Conservation (phyloP, 2,113 vertebrate genomes). For the Sakesphorus luctuosus region DNA sequence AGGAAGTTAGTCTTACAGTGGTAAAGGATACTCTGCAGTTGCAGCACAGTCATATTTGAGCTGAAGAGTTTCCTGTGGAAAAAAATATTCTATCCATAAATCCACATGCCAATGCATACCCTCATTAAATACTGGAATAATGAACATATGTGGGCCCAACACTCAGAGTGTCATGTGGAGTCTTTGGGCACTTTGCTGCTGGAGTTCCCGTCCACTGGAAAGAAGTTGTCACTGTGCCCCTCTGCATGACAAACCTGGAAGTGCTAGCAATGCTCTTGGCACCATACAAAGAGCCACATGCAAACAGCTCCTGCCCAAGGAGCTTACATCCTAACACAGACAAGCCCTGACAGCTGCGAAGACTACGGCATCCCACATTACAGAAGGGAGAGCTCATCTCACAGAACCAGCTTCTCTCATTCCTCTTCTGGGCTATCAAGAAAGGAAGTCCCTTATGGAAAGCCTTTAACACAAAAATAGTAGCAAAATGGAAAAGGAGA, state of each 20-base stretch:
- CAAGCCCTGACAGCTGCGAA: not conserved
- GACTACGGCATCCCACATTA: fast-evolving
- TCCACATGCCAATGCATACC: not conserved
- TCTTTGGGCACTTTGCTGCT: not conserved
- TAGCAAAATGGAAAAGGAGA: not conserved
- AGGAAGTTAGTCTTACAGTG: not conserved
- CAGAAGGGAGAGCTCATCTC: not conserved
- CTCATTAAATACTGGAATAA: not conserved
- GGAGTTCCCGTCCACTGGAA: not conserved
- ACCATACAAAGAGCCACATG: fast-evolving
- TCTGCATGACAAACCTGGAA: not conserved
- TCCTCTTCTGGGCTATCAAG: not conserved
- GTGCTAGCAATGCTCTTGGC: not conserved
- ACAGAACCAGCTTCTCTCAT: not conserved
- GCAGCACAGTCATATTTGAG: not conserved
- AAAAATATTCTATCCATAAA: not conserved
- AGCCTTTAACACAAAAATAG: not conserved
- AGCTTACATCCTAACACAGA: not conserved
- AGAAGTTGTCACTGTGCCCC: not conserved
- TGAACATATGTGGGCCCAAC: not conserved
- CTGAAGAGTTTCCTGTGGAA: not conserved
- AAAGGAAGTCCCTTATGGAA: not conserved
- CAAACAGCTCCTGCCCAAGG: not conserved
- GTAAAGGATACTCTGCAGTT: not conserved
- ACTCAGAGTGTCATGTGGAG: fast-evolving